phyloP scores from a whole-genome alignment of 2,888 invertebrate genomes.

The Hipparchia sbordonii region DNA sequence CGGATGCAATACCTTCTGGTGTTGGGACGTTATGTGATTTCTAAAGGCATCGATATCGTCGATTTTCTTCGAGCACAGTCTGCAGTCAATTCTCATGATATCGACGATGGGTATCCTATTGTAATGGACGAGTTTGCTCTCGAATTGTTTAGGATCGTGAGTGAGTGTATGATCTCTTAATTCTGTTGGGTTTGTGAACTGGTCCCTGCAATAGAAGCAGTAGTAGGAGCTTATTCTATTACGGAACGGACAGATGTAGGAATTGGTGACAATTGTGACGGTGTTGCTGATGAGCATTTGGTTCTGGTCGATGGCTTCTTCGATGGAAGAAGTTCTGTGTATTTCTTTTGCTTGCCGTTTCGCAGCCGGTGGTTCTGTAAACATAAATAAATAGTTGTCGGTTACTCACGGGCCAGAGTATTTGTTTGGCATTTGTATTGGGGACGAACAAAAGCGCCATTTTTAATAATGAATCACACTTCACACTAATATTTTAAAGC shows the following conservation, averaged over 20 bases:
- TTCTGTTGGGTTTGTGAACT: constrained; percentile 54
- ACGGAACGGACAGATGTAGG: constrained; percentile 68
- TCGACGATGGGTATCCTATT: constrained; percentile 75
- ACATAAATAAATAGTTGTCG: background rate
- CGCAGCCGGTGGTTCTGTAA: constrained; percentile 18
- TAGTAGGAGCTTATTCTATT: constrained; percentile 72
- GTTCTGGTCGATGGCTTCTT: constrained; percentile 54
- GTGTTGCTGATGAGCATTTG: constrained; percentile 62
- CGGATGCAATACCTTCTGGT: constrained; percentile 67
- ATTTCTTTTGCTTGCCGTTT: constrained; percentile 41
- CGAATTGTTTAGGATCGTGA: constrained; percentile 50
- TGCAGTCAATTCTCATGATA: constrained; percentile 67
- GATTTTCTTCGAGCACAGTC: constrained; percentile 59
- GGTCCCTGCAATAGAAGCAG: constrained; percentile 70
- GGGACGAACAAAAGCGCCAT: too few relatives aligned
- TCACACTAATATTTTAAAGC: too few relatives aligned
- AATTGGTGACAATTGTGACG: constrained; percentile 62
- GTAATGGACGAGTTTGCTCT: constrained; percentile 36
- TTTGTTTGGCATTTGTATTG: too few relatives aligned
- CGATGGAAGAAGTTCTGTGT: too few relatives aligned
- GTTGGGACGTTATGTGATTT: constrained; percentile 55
- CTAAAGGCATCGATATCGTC: constrained; percentile 62
- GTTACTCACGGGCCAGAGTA: too few relatives aligned
- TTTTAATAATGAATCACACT: too few relatives aligned
- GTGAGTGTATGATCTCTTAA: constrained; percentile 58